Conservation (phyloP, 2,113 vertebrate species). For the Corythoichthys intestinalis region DNA sequence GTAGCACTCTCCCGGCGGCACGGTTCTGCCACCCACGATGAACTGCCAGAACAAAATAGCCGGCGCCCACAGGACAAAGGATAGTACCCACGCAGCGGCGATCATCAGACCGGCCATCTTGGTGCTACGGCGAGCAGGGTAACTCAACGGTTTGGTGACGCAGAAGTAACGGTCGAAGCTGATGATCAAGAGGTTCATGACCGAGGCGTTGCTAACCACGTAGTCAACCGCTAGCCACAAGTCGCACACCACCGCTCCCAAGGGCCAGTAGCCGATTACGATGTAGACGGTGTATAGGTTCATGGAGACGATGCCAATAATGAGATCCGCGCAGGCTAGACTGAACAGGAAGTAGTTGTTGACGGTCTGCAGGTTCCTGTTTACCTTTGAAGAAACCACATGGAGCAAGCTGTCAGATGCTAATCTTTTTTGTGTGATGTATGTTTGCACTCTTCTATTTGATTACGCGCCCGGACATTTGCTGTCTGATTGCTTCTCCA, state of each 20-base stretch:
- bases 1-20: constrained; percentile 79
- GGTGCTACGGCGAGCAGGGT: constrained; percentile 89
- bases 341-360: constrained; percentile 99
- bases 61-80: constrained; percentile 94
- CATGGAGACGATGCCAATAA: constrained; percentile 96
- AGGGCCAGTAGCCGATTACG: constrained; percentile 92
- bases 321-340: constrained; percentile 93
- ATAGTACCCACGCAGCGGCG: constrained; percentile 90
- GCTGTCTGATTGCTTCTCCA: constrained; percentile 17
- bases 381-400: constrained; percentile 92
- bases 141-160: constrained; percentile 94
- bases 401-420: constrained; percentile 49
- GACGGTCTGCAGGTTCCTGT: constrained; percentile 94
- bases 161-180: constrained; percentile 98
- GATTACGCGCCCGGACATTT: constrained; percentile 32
- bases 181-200: constrained; percentile 98
- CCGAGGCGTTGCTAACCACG: constrained; percentile 93
- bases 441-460: constrained; percentile 45
- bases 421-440: constrained; percentile 55
- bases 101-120: constrained; percentile 99
- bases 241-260: constrained; percentile 92
- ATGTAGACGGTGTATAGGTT: constrained; percentile 96
- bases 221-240: constrained; percentile 97
- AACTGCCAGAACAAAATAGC: constrained; percentile 99
- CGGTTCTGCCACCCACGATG: constrained; percentile 86